phyloP scores from a whole-genome alignment of 2,797 vertebrate species.

The Macropus fuliginosus region DNA sequence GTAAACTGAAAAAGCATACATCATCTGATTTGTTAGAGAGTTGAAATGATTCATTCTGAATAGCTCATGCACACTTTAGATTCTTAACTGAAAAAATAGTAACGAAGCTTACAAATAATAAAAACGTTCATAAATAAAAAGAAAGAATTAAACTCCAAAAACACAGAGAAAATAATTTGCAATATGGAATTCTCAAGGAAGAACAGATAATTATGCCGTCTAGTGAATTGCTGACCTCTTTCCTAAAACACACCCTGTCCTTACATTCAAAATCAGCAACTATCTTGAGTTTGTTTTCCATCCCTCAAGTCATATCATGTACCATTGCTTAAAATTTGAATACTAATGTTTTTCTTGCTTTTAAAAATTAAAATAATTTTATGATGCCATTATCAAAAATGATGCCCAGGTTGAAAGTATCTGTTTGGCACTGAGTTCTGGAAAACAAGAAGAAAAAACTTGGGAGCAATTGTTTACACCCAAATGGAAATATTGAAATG shows the following conservation, averaged over 20 bases:
- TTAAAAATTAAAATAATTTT: slow-evolving; percentile 29
- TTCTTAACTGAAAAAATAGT: background rate
- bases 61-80: background rate
- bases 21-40: background rate
- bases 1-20: background rate
- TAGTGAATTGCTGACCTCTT: background rate
- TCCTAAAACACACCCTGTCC: background rate
- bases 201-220: background rate
- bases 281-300: slow-evolving; percentile 1
- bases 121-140: background rate
- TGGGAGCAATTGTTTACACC: slow-evolving; percentile 33
- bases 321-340: background rate
- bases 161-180: background rate
- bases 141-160: background rate
- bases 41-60: background rate
- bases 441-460: background rate
- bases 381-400: background rate
- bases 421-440: slow-evolving; percentile 19
- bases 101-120: background rate
- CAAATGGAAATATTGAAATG: slow-evolving; percentile 28
- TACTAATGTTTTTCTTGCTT: background rate
- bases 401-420: background rate
- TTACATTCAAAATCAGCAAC: background rate
- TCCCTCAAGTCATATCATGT: background rate
- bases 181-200: background rate